A percentile compares a stretch with the other conserved stretches of the same genome.
phyloP scores from a whole-genome alignment of 2,888 invertebrate species.

The Tipula confusa region DNA sequence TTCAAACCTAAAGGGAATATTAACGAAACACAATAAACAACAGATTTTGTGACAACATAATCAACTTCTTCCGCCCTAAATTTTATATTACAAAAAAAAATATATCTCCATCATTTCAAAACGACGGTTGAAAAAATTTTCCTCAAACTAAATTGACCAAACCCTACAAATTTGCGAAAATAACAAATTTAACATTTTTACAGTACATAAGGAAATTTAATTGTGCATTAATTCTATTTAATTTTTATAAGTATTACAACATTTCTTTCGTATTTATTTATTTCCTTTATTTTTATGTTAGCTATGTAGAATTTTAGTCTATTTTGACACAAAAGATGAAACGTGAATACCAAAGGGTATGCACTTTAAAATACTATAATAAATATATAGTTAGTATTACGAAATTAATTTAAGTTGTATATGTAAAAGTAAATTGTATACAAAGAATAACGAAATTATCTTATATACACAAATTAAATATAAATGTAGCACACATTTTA shows the following conservation, averaged over 20 bases:
- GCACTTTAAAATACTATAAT: constrained; percentile 5
- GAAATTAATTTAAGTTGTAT: background rate
- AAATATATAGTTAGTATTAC: background rate
- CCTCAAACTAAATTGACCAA: background rate
- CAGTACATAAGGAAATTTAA: background rate
- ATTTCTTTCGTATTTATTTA: background rate
- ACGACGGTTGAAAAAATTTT: background rate
- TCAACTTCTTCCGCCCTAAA: background rate
- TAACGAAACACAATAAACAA: background rate
- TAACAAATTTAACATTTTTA: background rate
- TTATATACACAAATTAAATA: background rate
- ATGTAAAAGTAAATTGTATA: background rate
- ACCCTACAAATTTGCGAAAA: background rate
- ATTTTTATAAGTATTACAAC: background rate
- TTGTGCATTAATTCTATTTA: background rate
- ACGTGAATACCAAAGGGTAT: constrained; percentile 16
- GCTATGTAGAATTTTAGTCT: background rate
- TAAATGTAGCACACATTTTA: constrained; percentile 6
- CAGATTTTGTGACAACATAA: background rate
- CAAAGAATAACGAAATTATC: background rate
- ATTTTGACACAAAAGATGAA: constrained; percentile 6
- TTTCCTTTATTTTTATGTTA: background rate
- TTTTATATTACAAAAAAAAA: background rate
- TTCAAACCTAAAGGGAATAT: background rate
- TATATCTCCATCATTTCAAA: background rate